phyloP scores from a whole-genome alignment of 1,140 invertebrate genomes.

The Parasteatoda tepidariorum region DNA sequence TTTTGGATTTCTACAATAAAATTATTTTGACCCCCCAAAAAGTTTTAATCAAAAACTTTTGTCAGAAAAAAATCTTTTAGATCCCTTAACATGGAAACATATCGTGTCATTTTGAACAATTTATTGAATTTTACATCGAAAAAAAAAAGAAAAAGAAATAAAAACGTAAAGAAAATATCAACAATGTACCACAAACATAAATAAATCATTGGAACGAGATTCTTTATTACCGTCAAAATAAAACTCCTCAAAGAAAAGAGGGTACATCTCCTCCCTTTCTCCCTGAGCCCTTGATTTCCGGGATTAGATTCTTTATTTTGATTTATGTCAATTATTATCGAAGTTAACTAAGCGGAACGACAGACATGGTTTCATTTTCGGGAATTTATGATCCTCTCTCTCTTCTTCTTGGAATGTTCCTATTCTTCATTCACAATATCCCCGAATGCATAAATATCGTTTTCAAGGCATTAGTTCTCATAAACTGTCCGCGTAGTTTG shows the following conservation, averaged over 20 bases:
- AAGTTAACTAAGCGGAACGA: conserved; percentile 21
- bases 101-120: background rate
- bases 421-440: background rate
- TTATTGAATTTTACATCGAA: background rate
- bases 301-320: conserved; percentile 44
- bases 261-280: background rate
- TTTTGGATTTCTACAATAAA: too few species aligned
- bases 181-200: background rate
- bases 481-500: conserved; percentile 32
- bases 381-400: conserved; percentile 17
- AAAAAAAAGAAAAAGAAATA: background rate
- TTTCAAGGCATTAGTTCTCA: background rate
- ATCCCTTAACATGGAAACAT: too few species aligned
- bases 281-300: conserved; percentile 16
- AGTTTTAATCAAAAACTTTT: too few species aligned
- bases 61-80: too few species aligned
- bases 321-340: conserved; percentile 55
- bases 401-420: background rate
- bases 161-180: background rate
- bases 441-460: conserved; percentile 23
- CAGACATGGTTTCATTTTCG: conserved; percentile 54
- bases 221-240: background rate
- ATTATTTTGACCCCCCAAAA: too few species aligned
- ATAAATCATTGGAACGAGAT: background rate
- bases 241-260: background rate